Conservation (phyloP, 23 tunicate species). For the Ciona savignyi region DNA sequence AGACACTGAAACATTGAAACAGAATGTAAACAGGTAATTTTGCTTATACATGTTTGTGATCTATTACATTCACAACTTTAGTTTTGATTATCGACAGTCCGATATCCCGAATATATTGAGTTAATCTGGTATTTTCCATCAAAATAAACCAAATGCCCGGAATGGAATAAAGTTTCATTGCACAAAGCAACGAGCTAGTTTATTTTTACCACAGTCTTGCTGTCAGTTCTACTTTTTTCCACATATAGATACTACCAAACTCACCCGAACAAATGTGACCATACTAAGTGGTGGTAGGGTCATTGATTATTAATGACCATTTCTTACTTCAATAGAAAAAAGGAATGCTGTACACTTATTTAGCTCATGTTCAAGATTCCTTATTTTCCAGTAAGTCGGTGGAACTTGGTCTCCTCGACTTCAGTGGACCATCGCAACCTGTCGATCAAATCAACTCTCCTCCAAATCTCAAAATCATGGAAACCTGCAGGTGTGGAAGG, state of each 20-base stretch:
- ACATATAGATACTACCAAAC: background rate
- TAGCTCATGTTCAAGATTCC: too few species aligned
- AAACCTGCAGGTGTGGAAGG: constrained; percentile 36
- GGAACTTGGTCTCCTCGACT: constrained; percentile 49
- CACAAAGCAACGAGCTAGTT: too few species aligned
- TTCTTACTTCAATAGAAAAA: too few species aligned
- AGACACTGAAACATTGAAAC: background rate
- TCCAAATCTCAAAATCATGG: background rate
- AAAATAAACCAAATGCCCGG: too few species aligned
- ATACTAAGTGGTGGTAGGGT: too few species aligned
- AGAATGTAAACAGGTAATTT: background rate
- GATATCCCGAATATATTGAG: background rate
- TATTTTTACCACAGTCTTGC: background rate
- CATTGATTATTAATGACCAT: too few species aligned
- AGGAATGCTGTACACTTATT: too few species aligned
- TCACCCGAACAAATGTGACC: too few species aligned
- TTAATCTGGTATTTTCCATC: too few species aligned
- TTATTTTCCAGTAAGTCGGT: constrained; percentile 20
- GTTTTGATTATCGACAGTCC: background rate
- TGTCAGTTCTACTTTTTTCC: background rate
- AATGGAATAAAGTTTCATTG: too few species aligned
- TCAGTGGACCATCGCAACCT: constrained; percentile 36
- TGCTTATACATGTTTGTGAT: background rate
- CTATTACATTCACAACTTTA: too few species aligned
- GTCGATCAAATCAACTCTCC: background rate